Evolutionary conservation across 1,140 invertebrate genomes (phyloP).

Genomic region (Plutomurus gul): DNA sequence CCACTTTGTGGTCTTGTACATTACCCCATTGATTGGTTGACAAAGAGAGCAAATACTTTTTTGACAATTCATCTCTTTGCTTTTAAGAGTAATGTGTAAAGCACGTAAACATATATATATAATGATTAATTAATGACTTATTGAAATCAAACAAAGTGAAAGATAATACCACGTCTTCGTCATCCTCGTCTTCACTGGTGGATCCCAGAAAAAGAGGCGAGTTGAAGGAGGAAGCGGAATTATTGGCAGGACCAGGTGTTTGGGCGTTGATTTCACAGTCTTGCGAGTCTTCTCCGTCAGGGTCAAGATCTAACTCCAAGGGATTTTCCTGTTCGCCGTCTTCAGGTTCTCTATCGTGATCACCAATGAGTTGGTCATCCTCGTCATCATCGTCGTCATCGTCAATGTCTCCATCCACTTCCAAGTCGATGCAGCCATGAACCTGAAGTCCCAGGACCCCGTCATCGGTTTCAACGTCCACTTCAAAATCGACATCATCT

Average conservation of each 20-base stretch:
- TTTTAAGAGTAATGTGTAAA: too few species aligned
- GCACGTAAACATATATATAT: too few species aligned
- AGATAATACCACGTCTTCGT: slow-evolving; percentile 40
- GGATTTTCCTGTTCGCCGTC: slow-evolving; percentile 44
- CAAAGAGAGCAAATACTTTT: too few species aligned
- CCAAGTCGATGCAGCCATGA: background rate
- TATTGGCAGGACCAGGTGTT: slow-evolving; percentile 41
- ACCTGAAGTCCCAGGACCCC: slow-evolving; percentile 1
- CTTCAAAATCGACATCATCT: slow-evolving; percentile 44
- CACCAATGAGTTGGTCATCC: slow-evolving; percentile 42
- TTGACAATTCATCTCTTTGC: too few species aligned
- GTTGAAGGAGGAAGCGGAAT: slow-evolving; percentile 44
- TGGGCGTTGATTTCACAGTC: slow-evolving; percentile 24
- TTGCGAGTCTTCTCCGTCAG: slow-evolving; percentile 32
- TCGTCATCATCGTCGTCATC: slow-evolving; percentile 42
- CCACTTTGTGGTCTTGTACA: too few species aligned
- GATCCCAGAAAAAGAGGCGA: slow-evolving; percentile 44
- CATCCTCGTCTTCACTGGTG: slow-evolving; percentile 47
- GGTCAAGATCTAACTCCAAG: slow-evolving; percentile 38
- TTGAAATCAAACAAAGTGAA: too few species aligned
- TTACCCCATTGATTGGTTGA: too few species aligned
- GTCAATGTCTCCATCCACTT: slow-evolving; percentile 13
- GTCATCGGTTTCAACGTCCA: slow-evolving; percentile 19
- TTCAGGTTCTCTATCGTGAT: slow-evolving; percentile 41
- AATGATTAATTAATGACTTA: too few species aligned